phyloP scores from a whole-genome alignment of 2,113 vertebrate species.

The Mustela nigripes region DNA sequence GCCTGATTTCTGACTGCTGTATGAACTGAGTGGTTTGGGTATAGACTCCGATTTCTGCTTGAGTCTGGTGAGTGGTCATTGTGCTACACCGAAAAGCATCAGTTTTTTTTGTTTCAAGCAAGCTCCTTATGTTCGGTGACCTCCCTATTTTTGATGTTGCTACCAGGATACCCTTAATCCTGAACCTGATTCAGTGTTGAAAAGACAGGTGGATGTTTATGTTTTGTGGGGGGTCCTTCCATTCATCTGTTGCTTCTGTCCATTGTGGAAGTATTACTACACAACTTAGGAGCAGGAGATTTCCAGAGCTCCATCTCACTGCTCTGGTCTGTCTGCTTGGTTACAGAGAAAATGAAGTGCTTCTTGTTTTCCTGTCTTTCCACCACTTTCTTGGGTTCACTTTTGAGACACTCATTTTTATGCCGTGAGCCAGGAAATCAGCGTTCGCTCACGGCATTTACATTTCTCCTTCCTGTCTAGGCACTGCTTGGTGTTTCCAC shows the following conservation, averaged over 20 bases:
- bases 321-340: neutral
- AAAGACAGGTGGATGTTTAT: neutral
- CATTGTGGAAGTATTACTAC: neutral
- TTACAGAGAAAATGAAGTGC: neutral
- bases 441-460: neutral
- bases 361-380: neutral
- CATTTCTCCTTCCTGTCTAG: neutral
- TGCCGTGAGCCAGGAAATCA: neutral
- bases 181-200: neutral
- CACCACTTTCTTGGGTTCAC: neutral
- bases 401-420: neutral
- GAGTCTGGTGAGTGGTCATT: neutral
- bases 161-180: neutral
- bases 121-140: neutral
- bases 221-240: neutral
- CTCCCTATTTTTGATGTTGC: neutral
- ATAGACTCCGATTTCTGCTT: neutral
- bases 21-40: neutral
- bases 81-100: neutral
- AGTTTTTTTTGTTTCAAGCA: constrained; percentile 18
- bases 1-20: neutral
- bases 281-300: neutral
- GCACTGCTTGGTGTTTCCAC: neutral
- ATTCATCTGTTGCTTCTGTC: neutral
- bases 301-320: neutral